Percentiles rank a stretch among this genome's conserved stretches.
Conservation (phyloP, 30 jellyfish, hydroid and myxozoan species). For the Pelagia noctiluca region DNA sequence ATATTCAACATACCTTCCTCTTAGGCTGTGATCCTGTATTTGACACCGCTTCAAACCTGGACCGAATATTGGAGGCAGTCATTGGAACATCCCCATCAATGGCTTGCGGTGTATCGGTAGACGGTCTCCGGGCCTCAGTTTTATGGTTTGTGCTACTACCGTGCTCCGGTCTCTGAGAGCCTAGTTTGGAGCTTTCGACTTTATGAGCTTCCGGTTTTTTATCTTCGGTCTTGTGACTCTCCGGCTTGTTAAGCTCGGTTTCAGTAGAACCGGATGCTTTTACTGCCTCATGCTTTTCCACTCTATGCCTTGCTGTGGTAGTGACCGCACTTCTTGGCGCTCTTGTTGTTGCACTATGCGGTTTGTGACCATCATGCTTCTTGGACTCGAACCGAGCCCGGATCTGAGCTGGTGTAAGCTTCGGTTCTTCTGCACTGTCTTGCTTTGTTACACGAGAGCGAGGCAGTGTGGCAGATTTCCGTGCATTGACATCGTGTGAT, state of each 20-base stretch:
- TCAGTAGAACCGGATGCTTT: constrained; percentile 1
- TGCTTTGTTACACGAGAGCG: constrained; percentile 47
- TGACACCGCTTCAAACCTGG: constrained; percentile 71
- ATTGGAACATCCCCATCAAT: constrained; percentile 45
- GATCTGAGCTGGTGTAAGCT: constrained; percentile 80
- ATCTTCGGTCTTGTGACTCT: neutral
- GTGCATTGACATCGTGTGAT: constrained; percentile 36
- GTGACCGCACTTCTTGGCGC: constrained; percentile 34
- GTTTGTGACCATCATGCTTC: neutral
- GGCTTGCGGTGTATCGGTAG: neutral
- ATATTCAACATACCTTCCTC: constrained; percentile 55
- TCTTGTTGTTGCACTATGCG: neutral
- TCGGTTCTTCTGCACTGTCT: constrained; percentile 66
- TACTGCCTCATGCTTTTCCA: neutral
- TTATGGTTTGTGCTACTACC: constrained; percentile 37
- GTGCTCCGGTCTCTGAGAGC: constrained; percentile 22
- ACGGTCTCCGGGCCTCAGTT: neutral
- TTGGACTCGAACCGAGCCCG: constrained; percentile 80
- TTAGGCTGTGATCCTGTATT: constrained; percentile 36
- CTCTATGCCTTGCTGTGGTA: constrained; percentile 18
- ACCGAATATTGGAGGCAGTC: constrained; percentile 68
- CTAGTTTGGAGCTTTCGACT: constrained; percentile 17
- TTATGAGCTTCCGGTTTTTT: constrained; percentile 5
- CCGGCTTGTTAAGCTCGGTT: constrained; percentile 11
- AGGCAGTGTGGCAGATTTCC: constrained; percentile 69